A percentile compares a stretch with the other conserved stretches of the same genome.
Conservation (phyloP, 2,113 vertebrate genomes). For the Prunella fulvescens region DNA sequence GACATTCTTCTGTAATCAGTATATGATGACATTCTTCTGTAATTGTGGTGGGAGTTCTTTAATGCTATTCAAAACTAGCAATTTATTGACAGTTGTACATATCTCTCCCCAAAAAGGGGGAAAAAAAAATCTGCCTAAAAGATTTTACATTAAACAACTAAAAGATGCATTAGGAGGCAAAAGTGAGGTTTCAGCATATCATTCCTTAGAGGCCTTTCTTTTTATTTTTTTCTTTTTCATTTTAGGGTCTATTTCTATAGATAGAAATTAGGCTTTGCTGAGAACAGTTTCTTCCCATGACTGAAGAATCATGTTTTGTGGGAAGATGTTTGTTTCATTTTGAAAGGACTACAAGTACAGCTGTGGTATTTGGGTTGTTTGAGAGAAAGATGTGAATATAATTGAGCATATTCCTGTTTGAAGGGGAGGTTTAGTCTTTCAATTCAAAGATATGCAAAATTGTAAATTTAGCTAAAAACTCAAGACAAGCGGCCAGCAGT, state of each 20-base stretch:
- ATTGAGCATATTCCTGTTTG: not conserved
- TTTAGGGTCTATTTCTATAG: not conserved
- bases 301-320: not conserved
- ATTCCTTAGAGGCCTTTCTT: not conserved
- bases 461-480: not conserved
- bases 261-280: not conserved
- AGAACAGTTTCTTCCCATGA: not conserved
- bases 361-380: not conserved
- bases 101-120: not conserved
- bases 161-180: not conserved
- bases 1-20: not conserved
- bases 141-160: not conserved
- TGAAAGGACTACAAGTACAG: not conserved
- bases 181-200: not conserved
- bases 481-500: not conserved
- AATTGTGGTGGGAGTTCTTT: not conserved
- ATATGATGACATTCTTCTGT: not conserved
- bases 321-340: not conserved
- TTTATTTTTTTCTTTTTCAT: not conserved
- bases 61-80: not conserved
- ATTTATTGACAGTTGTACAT: not conserved
- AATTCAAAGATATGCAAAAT: not conserved
- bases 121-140: not conserved
- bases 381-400: not conserved
- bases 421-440: not conserved